Evolutionary conservation across 1,140 invertebrate genomes (phyloP).

Genomic region (Aphis craccivora): DNA sequence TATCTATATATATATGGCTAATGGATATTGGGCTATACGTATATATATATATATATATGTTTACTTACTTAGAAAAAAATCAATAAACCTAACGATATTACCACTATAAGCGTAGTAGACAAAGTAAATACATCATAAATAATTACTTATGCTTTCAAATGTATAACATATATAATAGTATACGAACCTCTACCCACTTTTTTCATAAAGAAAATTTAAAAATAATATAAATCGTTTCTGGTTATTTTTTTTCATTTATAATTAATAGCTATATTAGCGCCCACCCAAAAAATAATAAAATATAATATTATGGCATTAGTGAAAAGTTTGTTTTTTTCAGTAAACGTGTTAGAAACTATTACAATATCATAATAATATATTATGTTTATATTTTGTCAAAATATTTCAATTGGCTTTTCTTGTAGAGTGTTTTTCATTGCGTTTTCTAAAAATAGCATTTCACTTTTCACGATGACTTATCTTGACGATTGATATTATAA

Average conservation of each 20-base stretch:
- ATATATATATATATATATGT: neutral
- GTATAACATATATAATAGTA: neutral
- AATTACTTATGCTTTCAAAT: neutral
- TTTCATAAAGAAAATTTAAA: neutral
- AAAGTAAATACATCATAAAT: conserved; percentile 13
- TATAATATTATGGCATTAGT: neutral
- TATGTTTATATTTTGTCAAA: neutral
- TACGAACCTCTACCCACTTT: neutral
- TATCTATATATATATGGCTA: neutral
- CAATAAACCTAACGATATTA: neutral
- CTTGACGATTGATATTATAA: too few relatives aligned
- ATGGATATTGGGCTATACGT: neutral
- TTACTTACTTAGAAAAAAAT: neutral
- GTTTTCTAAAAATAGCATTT: too few relatives aligned
- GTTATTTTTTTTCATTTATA: neutral
- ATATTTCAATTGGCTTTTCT: neutral
- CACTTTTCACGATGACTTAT: too few relatives aligned
- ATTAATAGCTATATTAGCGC: neutral
- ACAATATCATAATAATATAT: neutral
- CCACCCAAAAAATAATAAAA: neutral
- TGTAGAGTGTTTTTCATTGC: too few relatives aligned
- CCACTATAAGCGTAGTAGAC: neutral
- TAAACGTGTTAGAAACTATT: neutral
- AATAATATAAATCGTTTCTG: neutral
- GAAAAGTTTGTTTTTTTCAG: neutral